These are phyloP conservation scores for Pseudopleuronectes americanus DNA, from an alignment of 2,797 vertebrate genomes.

Conservation along the genomic window DNA sequence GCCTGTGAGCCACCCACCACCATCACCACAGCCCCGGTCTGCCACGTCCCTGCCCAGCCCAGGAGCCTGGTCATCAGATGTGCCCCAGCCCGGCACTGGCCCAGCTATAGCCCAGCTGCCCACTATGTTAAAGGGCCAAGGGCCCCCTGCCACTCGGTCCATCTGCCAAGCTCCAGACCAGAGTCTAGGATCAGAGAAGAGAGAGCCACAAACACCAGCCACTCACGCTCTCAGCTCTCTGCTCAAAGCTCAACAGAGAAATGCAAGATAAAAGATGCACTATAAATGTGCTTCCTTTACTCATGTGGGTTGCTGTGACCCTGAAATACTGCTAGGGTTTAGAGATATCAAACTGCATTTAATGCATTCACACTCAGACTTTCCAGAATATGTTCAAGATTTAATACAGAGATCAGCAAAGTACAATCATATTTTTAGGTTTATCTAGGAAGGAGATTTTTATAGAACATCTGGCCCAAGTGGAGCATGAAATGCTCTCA, in stretches of 20 bases:
- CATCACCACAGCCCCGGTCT: slow-evolving; percentile 32
- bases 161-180: slow-evolving; percentile 80
- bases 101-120: slow-evolving; percentile 77
- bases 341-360: slow-evolving; percentile 65
- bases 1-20: slow-evolving; percentile 65
- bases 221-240: slow-evolving; percentile 55
- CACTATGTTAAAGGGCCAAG: slow-evolving; percentile 80
- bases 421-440: slow-evolving; percentile 56
- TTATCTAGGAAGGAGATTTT: slow-evolving; percentile 54
- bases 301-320: slow-evolving; percentile 73
- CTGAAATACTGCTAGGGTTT: slow-evolving; percentile 61
- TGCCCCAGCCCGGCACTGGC: slow-evolving; percentile 71
- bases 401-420: slow-evolving; percentile 58
- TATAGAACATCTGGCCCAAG: slow-evolving; percentile 75
- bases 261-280: slow-evolving; percentile 71
- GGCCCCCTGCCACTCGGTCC: slow-evolving; percentile 80
- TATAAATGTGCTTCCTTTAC: slow-evolving; percentile 69
- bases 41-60: slow-evolving; percentile 62
- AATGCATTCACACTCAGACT: slow-evolving; percentile 43
- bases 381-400: slow-evolving; percentile 39
- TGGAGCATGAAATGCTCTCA: slow-evolving; percentile 73
- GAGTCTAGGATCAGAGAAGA: slow-evolving; percentile 72
- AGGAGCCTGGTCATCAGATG: slow-evolving; percentile 77
- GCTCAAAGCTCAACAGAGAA: slow-evolving; percentile 68
- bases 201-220: slow-evolving; percentile 65